phyloP scores from a whole-genome alignment of 2,888 invertebrate genomes.

The Incurvaria masculella region DNA sequence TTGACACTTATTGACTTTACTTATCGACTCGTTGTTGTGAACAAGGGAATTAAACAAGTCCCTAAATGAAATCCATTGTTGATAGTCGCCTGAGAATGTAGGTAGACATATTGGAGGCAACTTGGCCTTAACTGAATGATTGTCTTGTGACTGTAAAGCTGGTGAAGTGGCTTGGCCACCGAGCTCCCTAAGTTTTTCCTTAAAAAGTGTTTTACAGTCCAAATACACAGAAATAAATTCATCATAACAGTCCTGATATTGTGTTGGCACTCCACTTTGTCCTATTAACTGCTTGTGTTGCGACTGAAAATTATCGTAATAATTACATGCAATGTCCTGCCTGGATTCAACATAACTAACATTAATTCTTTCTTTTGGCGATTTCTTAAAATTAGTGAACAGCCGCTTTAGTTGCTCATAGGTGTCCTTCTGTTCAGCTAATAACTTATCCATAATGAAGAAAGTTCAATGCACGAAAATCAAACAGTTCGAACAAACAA shows the following conservation, averaged over 20 bases:
- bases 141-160: slow-evolving; percentile 10
- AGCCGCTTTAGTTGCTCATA: neutral
- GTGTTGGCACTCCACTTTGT: neutral
- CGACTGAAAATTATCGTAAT: neutral
- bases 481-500: no score
- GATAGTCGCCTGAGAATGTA: slow-evolving; percentile 11
- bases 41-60: slow-evolving; percentile 13
- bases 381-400: slow-evolving; percentile 14
- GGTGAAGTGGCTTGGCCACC: slow-evolving; percentile 16
- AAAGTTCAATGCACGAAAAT: no score
- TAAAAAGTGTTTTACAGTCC: neutral
- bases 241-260: neutral
- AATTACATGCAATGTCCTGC: neutral
- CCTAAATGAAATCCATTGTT: slow-evolving; percentile 13
- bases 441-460: neutral
- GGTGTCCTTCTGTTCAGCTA: neutral
- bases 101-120: slow-evolving; percentile 14
- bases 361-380: slow-evolving; percentile 15
- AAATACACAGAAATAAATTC: neutral
- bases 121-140: slow-evolving; percentile 5
- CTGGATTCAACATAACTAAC: slow-evolving; percentile 15
- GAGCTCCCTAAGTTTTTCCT: slow-evolving; percentile 6
- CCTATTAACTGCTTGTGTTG: neutral
- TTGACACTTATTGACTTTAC: slow-evolving; percentile 14
- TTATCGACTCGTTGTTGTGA: slow-evolving; percentile 8